phyloP scores from a whole-genome alignment of 2,797 vertebrate genomes.

The Eulemur albifrons region DNA sequence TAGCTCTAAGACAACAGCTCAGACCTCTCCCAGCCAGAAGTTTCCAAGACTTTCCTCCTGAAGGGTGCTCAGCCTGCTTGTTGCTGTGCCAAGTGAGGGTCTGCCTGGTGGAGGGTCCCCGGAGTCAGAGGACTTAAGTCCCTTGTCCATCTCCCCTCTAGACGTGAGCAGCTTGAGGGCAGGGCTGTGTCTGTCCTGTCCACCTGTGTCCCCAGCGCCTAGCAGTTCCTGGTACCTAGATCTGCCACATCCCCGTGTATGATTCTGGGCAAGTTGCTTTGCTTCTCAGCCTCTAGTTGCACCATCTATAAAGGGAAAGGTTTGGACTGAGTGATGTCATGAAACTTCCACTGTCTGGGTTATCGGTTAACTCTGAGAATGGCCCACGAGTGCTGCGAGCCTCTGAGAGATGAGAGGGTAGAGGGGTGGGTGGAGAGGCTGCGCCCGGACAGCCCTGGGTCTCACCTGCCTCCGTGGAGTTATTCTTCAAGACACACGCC shows the following conservation, averaged over 20 bases:
- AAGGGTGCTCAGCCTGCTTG: neutral
- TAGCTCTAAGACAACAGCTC: slow-evolving; percentile 43
- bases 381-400: accelerated
- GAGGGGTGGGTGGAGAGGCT: neutral
- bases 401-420: neutral
- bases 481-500: neutral
- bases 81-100: neutral
- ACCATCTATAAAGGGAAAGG: neutral
- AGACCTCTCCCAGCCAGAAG: slow-evolving; percentile 27
- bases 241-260: neutral
- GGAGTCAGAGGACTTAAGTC: neutral
- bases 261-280: neutral
- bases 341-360: neutral
- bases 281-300: neutral
- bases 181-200: neutral
- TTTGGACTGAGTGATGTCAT: neutral
- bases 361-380: neutral
- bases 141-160: neutral
- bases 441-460: neutral
- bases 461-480: neutral
- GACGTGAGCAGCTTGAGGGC: neutral
- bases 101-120: neutral
- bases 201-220: neutral
- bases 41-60: neutral
- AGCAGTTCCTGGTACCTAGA: neutral